phyloP scores from a whole-genome alignment of 2,888 invertebrate species.

The Trileptium ribeirensis region DNA sequence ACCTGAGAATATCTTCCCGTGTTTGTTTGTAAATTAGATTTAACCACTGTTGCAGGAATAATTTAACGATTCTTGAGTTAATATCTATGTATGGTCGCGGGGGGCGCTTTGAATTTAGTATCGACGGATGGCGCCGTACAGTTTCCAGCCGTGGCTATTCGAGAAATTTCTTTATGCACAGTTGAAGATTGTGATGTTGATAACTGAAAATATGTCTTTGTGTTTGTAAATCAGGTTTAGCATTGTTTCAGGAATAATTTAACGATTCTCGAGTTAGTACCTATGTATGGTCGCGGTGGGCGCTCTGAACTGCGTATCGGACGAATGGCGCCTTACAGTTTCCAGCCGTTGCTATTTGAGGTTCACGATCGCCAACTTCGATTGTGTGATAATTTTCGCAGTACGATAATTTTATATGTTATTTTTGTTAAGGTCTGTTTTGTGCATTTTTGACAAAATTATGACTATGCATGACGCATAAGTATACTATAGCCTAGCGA shows the following conservation, averaged over 20 bases:
- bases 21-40: too few relatives aligned
- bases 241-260: constrained; percentile 77
- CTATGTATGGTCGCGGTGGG: constrained; percentile 74
- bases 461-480: too few relatives aligned
- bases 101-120: constrained; percentile 74
- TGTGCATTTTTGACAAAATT: too few relatives aligned
- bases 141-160: constrained; percentile 63
- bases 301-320: constrained; percentile 78
- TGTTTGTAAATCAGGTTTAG: too few relatives aligned
- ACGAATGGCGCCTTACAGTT: constrained; percentile 72
- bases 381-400: constrained; percentile 58
- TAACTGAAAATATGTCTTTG: too few relatives aligned
- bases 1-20: neutral
- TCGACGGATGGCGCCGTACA: constrained; percentile 75
- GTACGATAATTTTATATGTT: too few relatives aligned
- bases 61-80: constrained; percentile 81
- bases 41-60: constrained; percentile 71
- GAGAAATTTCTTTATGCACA: too few relatives aligned
- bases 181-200: too few relatives aligned
- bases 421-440: too few relatives aligned
- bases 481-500: too few relatives aligned
- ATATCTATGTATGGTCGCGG: constrained; percentile 74
- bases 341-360: constrained; percentile 72
- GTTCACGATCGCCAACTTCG: constrained; percentile 63
- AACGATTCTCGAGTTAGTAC: constrained; percentile 77